phyloP scores from a whole-genome alignment of 2,113 vertebrate genomes.

The Saccopteryx bilineata region DNA sequence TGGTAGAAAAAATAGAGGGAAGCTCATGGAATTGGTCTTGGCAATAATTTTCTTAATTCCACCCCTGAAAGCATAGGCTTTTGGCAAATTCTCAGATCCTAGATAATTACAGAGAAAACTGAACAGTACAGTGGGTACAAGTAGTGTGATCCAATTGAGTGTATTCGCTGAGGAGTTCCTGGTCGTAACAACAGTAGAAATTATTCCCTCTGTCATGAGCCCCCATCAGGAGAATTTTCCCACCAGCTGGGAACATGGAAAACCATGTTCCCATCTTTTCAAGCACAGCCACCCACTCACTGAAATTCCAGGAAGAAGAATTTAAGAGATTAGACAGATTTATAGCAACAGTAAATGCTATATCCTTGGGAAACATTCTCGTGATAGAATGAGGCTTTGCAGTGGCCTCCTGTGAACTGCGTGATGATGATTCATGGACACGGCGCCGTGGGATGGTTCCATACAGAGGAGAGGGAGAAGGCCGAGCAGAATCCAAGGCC shows the following conservation, averaged over 20 bases:
- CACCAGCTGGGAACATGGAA: background rate
- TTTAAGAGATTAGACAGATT: conserved; percentile 52
- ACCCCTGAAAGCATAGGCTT: background rate
- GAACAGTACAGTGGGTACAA: background rate
- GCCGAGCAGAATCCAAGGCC: background rate
- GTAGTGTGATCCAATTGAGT: background rate
- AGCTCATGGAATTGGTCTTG: background rate
- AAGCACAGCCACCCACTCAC: conserved; percentile 33
- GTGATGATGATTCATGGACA: background rate
- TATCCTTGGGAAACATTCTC: conserved; percentile 57
- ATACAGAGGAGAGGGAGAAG: background rate
- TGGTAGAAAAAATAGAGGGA: background rate
- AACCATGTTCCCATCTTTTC: background rate
- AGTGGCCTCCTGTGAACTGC: background rate
- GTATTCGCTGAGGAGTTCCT: background rate
- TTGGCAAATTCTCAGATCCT: background rate
- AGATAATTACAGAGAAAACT: background rate
- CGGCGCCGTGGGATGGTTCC: background rate
- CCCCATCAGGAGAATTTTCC: background rate
- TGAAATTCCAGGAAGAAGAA: conserved; percentile 9
- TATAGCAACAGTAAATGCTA: background rate
- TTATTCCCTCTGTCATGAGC: background rate
- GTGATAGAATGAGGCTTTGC: background rate
- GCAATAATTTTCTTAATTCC: background rate
- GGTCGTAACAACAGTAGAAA: background rate